Evolutionary conservation across 2,888 invertebrate genomes (phyloP).

Genomic region (Drosophila phalerata): DNA sequence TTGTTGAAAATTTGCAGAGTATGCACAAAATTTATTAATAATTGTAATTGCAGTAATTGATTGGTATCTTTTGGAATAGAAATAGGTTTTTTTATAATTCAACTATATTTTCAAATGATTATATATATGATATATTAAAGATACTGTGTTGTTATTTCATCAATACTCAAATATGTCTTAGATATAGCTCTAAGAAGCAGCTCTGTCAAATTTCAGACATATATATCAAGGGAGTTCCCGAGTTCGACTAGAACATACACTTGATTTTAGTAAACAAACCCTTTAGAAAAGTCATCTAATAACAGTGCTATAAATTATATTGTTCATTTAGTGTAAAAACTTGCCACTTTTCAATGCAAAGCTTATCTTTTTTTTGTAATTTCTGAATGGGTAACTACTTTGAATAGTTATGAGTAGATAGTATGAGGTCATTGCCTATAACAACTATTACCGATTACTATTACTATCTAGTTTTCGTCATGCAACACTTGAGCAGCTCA

Average conservation of each 20-base stretch:
- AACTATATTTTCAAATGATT: not conserved
- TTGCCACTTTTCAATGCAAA: not conserved
- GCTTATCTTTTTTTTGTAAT: not conserved
- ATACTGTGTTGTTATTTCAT: not conserved
- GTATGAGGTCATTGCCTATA: slow-evolving; percentile 26
- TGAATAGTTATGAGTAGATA: slow-evolving; percentile 2
- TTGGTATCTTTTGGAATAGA: not conserved
- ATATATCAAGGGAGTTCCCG: not conserved
- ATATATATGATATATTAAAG: not conserved
- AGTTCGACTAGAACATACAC: not conserved
- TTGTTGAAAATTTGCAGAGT: not conserved
- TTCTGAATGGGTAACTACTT: not conserved
- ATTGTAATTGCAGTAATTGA: not conserved
- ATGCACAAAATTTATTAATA: not conserved
- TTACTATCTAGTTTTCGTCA: slow-evolving; percentile 11
- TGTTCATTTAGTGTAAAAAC: not conserved
- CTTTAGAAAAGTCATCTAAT: not conserved
- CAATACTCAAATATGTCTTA: not conserved
- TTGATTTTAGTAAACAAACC: not conserved
- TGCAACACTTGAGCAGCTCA: slow-evolving; percentile 13
- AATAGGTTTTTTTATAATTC: not conserved
- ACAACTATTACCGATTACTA: not conserved
- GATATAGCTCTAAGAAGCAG: not conserved
- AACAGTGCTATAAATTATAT: not conserved
- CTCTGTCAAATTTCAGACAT: not conserved